Percentiles rank a stretch among this genome's conserved stretches.
Evolutionary conservation across 2,797 vertebrate species (phyloP).

Genomic region (Gadopsis bispinosus): DNA sequence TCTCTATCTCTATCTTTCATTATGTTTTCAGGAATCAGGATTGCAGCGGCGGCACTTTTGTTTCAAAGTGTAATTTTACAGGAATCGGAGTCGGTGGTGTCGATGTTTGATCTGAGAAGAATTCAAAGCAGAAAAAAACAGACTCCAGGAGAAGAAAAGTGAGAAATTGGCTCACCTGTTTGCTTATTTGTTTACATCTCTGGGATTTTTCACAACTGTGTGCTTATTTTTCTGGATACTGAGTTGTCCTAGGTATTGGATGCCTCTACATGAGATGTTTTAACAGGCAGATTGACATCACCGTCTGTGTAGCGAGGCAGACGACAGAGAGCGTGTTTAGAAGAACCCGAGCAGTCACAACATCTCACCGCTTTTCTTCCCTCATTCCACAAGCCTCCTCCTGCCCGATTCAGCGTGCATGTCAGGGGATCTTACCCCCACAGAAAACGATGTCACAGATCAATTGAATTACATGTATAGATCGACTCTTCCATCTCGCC

Average conservation of each 20-base stretch:
- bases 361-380: slow-evolving; percentile 38
- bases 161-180: slow-evolving; percentile 69
- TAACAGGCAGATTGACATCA: slow-evolving; percentile 55
- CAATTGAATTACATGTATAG: slow-evolving; percentile 40
- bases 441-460: slow-evolving; percentile 49
- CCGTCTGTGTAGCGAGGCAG: slow-evolving; percentile 9
- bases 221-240: slow-evolving; percentile 15
- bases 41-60: slow-evolving; percentile 52
- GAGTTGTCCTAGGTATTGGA: slow-evolving; percentile 17
- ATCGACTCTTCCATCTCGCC: slow-evolving; percentile 51
- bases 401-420: neutral
- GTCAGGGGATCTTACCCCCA: slow-evolving; percentile 3
- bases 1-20: slow-evolving; percentile 39
- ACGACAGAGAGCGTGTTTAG: slow-evolving; percentile 52
- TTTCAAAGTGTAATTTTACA: slow-evolving; percentile 36
- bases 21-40: slow-evolving; percentile 38
- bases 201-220: slow-evolving; percentile 1
- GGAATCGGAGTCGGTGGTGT: neutral
- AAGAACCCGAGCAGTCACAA: slow-evolving; percentile 53
- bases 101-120: slow-evolving; percentile 17
- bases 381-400: neutral
- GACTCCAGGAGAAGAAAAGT: slow-evolving; percentile 49
- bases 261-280: slow-evolving; percentile 22
- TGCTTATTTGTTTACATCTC: slow-evolving; percentile 52
- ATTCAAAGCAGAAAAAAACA: slow-evolving; percentile 19